A percentile compares a stretch with the other conserved stretches of the same genome.
Conservation (phyloP, 2,797 vertebrate genomes). For the Eurystomus glaucurus region DNA sequence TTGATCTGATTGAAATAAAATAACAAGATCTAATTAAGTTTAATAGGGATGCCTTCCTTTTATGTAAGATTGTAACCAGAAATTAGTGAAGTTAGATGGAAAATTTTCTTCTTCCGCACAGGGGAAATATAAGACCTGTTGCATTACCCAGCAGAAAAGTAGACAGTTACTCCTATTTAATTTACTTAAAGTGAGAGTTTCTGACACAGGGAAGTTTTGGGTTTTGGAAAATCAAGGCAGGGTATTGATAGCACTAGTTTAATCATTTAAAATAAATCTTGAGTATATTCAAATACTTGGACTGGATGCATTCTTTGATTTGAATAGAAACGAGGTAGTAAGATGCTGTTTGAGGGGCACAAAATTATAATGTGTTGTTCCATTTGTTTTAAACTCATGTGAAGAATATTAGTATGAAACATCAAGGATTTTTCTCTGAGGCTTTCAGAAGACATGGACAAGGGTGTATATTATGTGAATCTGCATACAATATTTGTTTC, state of each 20-base stretch:
- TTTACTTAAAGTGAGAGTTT: neutral
- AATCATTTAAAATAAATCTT: neutral
- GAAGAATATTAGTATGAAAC: neutral
- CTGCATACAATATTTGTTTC: neutral
- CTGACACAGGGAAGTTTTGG: neutral
- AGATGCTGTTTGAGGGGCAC: neutral
- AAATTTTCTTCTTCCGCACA: neutral
- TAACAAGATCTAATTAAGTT: constrained; percentile 8
- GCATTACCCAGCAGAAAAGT: neutral
- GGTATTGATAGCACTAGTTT: neutral
- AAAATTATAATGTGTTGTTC: neutral
- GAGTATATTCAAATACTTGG: neutral
- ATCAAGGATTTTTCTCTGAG: neutral
- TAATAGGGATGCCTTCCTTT: neutral
- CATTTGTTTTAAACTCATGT: neutral
- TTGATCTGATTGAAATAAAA: neutral
- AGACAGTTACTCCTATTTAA: neutral
- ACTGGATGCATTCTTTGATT: neutral
- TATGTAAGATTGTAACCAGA: neutral
- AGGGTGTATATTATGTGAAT: neutral
- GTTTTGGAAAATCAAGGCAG: neutral
- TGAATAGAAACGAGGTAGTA: neutral
- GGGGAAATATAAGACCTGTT: neutral
- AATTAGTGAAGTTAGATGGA: neutral
- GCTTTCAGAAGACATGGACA: neutral